A percentile compares a stretch with the other conserved stretches of the same genome.
Evolutionary conservation across 2,113 vertebrate species (phyloP).

Genomic region (Chroicocephalus ridibundus): DNA sequence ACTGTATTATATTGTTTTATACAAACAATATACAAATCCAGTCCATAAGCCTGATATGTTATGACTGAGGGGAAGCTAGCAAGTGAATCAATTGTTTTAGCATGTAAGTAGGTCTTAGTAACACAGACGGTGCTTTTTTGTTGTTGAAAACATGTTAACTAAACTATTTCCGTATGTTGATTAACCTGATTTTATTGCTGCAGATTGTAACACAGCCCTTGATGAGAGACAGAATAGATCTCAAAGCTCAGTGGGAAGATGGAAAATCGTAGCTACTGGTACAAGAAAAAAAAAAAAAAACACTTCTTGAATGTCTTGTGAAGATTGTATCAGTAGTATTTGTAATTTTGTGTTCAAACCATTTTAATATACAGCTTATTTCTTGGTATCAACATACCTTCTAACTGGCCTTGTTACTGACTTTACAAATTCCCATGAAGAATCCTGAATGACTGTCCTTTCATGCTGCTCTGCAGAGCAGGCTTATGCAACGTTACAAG

Average conservation of each 20-base stretch:
- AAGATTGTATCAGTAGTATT: not conserved
- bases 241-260: not conserved
- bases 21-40: not conserved
- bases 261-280: not conserved
- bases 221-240: not conserved
- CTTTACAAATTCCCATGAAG: not conserved
- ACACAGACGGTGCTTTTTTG: not conserved
- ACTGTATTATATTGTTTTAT: not conserved
- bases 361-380: not conserved
- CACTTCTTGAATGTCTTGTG: not conserved
- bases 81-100: not conserved
- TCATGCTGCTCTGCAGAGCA: not conserved
- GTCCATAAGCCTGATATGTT: not conserved
- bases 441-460: not conserved
- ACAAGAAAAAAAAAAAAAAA: not conserved
- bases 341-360: not conserved
- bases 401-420: not conserved
- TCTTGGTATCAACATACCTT: not conserved
- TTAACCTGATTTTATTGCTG: not conserved
- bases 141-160: not conserved
- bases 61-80: not conserved
- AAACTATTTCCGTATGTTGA: slow-evolving; percentile 26
- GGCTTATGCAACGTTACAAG: not conserved
- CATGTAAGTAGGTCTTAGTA: not conserved
- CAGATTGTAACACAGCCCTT: not conserved